These are phyloP conservation scores for Unio delphinus DNA, from an alignment of 2,888 invertebrate species.

Conservation along the genomic window DNA sequence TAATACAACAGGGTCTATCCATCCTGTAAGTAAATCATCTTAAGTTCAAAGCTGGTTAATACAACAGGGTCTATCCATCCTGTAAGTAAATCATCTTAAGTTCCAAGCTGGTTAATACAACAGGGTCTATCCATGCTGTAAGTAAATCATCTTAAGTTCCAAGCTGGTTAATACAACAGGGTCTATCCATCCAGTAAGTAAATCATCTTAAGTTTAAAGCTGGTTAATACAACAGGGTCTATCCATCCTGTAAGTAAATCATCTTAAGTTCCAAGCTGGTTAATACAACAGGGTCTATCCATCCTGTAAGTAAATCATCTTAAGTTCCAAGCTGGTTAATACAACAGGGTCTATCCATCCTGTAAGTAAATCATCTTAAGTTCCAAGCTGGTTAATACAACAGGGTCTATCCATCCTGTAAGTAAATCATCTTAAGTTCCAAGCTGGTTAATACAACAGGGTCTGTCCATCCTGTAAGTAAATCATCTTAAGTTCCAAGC, in stretches of 20 bases:
- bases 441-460: slow-evolving; percentile 60
- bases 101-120: slow-evolving; percentile 53
- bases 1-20: slow-evolving; percentile 55
- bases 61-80: slow-evolving; percentile 54
- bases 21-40: slow-evolving; percentile 38
- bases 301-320: slow-evolving; percentile 38
- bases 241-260: slow-evolving; percentile 46
- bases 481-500: slow-evolving; percentile 16
- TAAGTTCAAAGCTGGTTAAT: slow-evolving; percentile 44
- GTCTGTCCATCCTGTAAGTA: slow-evolving; percentile 49
- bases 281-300: slow-evolving; percentile 55
- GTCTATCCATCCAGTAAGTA: slow-evolving; percentile 49
- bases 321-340: slow-evolving; percentile 44
- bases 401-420: slow-evolving; percentile 54
- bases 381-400: slow-evolving; percentile 53
- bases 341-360: slow-evolving; percentile 54
- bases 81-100: slow-evolving; percentile 33
- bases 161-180: slow-evolving; percentile 60
- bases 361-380: slow-evolving; percentile 33
- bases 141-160: slow-evolving; percentile 10
- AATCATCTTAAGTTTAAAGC: slow-evolving; percentile 15
- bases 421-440: slow-evolving; percentile 10
- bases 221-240: slow-evolving; percentile 58
- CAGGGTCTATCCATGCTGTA: slow-evolving; percentile 54
- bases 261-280: slow-evolving; percentile 38